Evolutionary conservation across 2,113 vertebrate genomes (phyloP).

Genomic region (Engystomops pustulosus): DNA sequence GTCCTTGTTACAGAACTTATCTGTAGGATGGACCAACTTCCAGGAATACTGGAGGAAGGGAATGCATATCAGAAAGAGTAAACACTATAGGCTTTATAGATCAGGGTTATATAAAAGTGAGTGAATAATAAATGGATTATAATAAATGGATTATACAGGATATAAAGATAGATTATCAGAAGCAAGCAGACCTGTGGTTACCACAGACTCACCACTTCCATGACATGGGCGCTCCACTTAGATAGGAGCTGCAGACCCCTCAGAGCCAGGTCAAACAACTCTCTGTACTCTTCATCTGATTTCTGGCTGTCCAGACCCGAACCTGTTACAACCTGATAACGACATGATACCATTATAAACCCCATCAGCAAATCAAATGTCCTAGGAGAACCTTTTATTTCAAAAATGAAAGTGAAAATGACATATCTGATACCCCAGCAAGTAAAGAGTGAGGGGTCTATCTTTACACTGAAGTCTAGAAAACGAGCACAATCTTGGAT

Average conservation of each 20-base stretch:
- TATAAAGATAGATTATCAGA: background rate
- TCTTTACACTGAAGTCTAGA: no score
- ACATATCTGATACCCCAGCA: no score
- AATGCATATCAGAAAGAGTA: background rate
- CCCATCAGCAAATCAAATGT: no score
- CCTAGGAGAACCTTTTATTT: no score
- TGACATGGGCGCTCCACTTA: conserved; percentile 99
- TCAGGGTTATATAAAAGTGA: background rate
- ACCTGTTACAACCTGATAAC: conserved; percentile 89
- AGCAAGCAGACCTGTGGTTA: background rate
- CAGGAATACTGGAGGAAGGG: conserved; percentile 86
- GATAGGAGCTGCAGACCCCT: conserved; percentile 95
- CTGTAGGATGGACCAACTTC: conserved; percentile 98
- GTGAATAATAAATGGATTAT: no score
- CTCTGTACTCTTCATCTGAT: conserved; percentile 95
- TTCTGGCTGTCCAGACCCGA: conserved; percentile 98
- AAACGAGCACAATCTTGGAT: no score
- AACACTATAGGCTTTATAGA: background rate
- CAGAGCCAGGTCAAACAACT: conserved; percentile 94
- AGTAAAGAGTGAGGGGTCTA: no score
- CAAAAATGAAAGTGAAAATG: no score
- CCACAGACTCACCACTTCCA: conserved; percentile 90
- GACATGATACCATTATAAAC: background rate
- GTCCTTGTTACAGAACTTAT: conserved; percentile 99
- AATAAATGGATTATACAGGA: no score